Evolutionary conservation across 2,797 vertebrate species (phyloP).

Genomic region (Sebastes kiyomatsui): DNA sequence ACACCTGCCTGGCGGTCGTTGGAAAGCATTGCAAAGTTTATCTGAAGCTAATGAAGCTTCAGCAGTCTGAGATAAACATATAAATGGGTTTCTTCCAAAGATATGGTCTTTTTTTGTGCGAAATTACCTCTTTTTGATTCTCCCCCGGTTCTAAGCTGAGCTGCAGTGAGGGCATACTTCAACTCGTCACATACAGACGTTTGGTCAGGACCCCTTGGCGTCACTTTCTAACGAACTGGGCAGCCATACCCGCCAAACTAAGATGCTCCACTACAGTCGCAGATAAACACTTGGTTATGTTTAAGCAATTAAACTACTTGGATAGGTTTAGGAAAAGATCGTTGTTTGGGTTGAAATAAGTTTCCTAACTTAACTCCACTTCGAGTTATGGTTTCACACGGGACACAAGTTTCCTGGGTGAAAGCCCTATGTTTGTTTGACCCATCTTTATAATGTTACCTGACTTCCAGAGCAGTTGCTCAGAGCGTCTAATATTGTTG

Average conservation of each 20-base stretch:
- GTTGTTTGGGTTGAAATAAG: background rate
- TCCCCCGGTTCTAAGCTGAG: background rate
- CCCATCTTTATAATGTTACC: too few species aligned
- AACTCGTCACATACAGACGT: too few species aligned
- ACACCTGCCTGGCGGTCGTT: constrained; percentile 25
- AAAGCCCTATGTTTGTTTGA: background rate
- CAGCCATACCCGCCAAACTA: too few species aligned
- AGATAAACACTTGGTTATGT: too few species aligned
- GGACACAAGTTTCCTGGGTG: background rate
- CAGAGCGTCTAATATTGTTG: rapidly evolving
- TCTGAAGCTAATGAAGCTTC: background rate
- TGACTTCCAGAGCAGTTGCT: too few species aligned
- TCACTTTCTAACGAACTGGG: too few species aligned
- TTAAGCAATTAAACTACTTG: too few species aligned
- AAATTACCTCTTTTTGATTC: background rate
- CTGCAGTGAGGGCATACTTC: background rate
- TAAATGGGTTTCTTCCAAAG: background rate
- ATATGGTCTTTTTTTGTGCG: rapidly evolving
- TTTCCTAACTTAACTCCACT: background rate
- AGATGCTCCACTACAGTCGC: too few species aligned
- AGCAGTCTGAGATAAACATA: background rate
- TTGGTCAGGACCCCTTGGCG: too few species aligned
- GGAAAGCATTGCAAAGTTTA: background rate
- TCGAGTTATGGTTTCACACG: background rate
- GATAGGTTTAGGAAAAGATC: too few species aligned